phyloP scores from a whole-genome alignment of 2,113 vertebrate genomes.

The Noturus placidus region DNA sequence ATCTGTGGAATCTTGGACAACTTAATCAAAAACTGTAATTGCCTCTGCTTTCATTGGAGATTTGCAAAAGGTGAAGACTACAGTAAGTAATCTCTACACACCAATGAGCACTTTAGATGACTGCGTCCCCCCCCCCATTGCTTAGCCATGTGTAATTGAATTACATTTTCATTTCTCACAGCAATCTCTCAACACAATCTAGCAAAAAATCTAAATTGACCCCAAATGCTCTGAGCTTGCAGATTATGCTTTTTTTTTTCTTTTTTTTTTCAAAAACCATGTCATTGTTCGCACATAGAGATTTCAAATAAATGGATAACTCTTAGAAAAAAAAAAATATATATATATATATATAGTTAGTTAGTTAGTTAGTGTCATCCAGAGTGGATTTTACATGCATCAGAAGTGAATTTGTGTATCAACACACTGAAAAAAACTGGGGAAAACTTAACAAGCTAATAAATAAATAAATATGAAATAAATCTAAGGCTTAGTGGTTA shows the following conservation, averaged over 20 bases:
- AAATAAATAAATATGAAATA: too few relatives aligned
- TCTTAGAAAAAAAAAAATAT: too few relatives aligned
- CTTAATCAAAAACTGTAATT: neutral
- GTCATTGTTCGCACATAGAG: neutral
- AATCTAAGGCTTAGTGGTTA: too few relatives aligned
- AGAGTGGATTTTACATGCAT: neutral
- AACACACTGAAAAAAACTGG: neutral
- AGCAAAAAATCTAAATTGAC: neutral
- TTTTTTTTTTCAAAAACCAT: neutral
- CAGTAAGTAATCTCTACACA: neutral
- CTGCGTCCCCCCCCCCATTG: neutral
- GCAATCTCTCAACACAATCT: slow-evolving; percentile 5
- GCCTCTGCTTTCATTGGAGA: neutral
- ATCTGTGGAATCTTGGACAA: neutral
- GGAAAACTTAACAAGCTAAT: neutral
- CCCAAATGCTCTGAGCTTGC: neutral
- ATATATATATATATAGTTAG: too few relatives aligned
- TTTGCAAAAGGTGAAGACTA: neutral
- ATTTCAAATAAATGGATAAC: neutral
- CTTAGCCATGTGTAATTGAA: slow-evolving; percentile 19
- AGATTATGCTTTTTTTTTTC: too few relatives aligned
- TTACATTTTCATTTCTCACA: neutral
- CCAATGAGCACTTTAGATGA: slow-evolving; percentile 7
- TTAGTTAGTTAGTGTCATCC: too few relatives aligned
- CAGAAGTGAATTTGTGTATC: neutral